A percentile compares a stretch with the other conserved stretches of the same genome.
Conservation (phyloP, 92 coral and sea anemone genomes). For the Plumapathes pennacea region DNA sequence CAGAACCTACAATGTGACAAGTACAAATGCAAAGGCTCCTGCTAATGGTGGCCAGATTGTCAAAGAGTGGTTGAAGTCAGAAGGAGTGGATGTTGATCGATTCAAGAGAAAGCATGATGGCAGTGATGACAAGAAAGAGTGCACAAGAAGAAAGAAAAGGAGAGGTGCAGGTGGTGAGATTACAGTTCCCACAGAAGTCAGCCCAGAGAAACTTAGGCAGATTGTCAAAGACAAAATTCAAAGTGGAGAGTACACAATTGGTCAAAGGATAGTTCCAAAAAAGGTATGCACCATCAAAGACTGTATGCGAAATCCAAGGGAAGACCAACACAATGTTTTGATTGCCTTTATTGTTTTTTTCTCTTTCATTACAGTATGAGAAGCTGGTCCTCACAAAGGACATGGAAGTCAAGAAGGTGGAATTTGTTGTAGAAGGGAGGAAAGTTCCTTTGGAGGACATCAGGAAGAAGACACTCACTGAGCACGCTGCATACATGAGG, state of each 20-base stretch:
- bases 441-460: conserved; percentile 32
- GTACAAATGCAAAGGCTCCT: conserved; percentile 28
- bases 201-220: conserved; percentile 14
- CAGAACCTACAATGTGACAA: conserved; percentile 9
- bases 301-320: too few relatives aligned
- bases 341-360: too few relatives aligned
- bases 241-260: conserved; percentile 42
- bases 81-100: conserved; percentile 28
- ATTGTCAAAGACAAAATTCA: conserved; percentile 28
- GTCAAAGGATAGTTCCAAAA: conserved; percentile 52
- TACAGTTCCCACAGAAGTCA: conserved; percentile 39
- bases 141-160: conserved; percentile 50
- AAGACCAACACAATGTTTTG: too few relatives aligned
- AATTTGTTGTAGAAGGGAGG: conserved; percentile 14
- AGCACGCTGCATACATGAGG: conserved; percentile 17
- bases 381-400: conserved; percentile 4
- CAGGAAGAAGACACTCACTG: conserved; percentile 3
- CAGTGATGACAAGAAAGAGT: too few relatives aligned
- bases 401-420: conserved; percentile 3
- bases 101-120: conserved; percentile 10
- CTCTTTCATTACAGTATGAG: conserved; percentile 11
- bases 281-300: too few relatives aligned
- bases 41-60: conserved; percentile 52
- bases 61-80: conserved; percentile 32
- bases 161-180: conserved; percentile 58